Percentiles rank a stretch among this genome's conserved stretches.
phyloP scores from a whole-genome alignment of 2,888 invertebrate genomes.

The Perizoma affinitatum region DNA sequence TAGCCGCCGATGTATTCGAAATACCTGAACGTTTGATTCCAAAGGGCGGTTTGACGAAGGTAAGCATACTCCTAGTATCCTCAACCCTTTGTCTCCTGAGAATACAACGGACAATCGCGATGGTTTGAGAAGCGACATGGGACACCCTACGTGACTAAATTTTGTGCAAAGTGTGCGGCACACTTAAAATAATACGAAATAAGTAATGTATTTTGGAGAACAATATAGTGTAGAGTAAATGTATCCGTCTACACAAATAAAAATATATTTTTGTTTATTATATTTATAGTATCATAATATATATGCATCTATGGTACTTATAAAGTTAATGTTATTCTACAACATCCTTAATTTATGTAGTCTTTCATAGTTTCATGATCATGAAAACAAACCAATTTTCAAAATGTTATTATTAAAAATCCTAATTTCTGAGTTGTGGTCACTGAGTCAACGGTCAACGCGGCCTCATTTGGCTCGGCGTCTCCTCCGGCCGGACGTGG shows the following conservation, averaged over 20 bases:
- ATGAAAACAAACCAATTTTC: conserved; percentile 4
- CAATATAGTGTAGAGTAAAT: conserved; percentile 44
- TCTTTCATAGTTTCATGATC: not conserved
- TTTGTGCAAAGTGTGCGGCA: conserved; percentile 74
- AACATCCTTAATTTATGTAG: too few relatives aligned
- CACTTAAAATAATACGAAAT: conserved; percentile 64
- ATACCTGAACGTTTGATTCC: conserved; percentile 72
- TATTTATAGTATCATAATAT: too few relatives aligned
- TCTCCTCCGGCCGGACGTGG: conserved; percentile 67
- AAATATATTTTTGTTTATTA: too few relatives aligned
- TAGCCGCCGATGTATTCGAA: conserved; percentile 62
- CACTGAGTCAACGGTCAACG: conserved; percentile 63
- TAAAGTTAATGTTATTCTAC: too few relatives aligned
- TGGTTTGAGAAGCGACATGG: conserved; percentile 78
- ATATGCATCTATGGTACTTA: too few relatives aligned
- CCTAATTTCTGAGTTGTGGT: conserved; percentile 51
- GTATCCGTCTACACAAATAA: conserved; percentile 1
- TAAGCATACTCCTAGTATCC: conserved; percentile 67
- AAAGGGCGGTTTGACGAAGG: conserved; percentile 79
- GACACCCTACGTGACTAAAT: conserved; percentile 82
- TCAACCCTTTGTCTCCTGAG: conserved; percentile 81
- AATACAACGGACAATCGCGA: conserved; percentile 80
- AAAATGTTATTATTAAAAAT: conserved; percentile 17
- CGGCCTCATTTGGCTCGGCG: conserved; percentile 49
- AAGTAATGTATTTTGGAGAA: conserved; percentile 60